Evolutionary conservation across 2,797 vertebrate species (phyloP).

Genomic region (Notolabrus celidotus): DNA sequence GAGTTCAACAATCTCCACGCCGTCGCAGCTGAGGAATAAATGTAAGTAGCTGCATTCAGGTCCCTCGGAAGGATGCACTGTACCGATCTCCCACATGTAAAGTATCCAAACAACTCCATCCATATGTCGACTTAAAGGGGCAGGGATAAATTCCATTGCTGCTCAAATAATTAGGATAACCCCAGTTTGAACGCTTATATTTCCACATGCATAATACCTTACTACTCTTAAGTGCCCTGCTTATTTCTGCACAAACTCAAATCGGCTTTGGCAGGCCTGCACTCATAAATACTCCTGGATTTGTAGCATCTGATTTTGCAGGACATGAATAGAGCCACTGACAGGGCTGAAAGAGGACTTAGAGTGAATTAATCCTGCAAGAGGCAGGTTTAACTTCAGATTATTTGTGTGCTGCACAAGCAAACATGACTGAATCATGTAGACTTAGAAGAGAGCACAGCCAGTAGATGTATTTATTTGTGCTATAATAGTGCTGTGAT

Average conservation of each 20-base stretch:
- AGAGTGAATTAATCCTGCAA: constrained; percentile 41
- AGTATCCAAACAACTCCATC: constrained; percentile 46
- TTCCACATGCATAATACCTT: constrained; percentile 9
- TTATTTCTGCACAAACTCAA: constrained; percentile 43
- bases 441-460: neutral
- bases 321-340: constrained; percentile 49
- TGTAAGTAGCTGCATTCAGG: constrained; percentile 65
- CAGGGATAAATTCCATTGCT: constrained; percentile 25
- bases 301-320: constrained; percentile 56
- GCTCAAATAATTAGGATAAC: constrained; percentile 26
- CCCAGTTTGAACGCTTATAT: constrained; percentile 21
- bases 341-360: constrained; percentile 23
- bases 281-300: constrained; percentile 51
- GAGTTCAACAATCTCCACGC: constrained; percentile 58
- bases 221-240: constrained; percentile 39
- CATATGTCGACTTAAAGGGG: constrained; percentile 11
- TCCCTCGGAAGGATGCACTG: constrained; percentile 54
- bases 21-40: constrained; percentile 61
- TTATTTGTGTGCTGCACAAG: constrained; percentile 47
- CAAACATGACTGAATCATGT: constrained; percentile 36
- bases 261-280: constrained; percentile 45
- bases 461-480: neutral
- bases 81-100: constrained; percentile 41
- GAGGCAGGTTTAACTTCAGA: constrained; percentile 51
- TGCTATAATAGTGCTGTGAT: neutral